Base-by-base conservation (phyloP, 2,888 invertebrate genomes). In the Nysson spinosus region DNA sequence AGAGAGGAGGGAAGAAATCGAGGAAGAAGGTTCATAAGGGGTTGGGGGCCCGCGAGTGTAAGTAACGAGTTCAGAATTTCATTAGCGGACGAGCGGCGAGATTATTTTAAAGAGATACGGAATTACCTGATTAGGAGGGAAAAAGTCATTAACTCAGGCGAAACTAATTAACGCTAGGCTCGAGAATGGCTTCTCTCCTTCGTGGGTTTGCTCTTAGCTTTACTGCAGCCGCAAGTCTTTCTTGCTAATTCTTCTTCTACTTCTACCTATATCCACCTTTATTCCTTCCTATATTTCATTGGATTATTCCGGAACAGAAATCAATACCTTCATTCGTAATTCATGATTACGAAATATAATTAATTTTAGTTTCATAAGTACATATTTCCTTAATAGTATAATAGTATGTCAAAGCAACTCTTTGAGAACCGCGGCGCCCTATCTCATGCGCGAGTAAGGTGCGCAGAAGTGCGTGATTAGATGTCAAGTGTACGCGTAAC, bases 51-150 rank as follows among this genome's bases (percentile, higher is more conserved):
- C 72, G 80, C 80, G 82, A 82, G 83, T 81, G 84, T 83, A 85
- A 86, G 85, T 86, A 86, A 86, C 85, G 85, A 87, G 86, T 87
- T 87, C 84, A 87, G 85, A 86, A 87, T 87, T 87, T 87, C 87
- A 87, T 87, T 87, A 87, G 85, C 82, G 83, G 77, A 81, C 80
- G 83, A 81, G 85, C 85, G 86, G 85, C 82, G 82, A 87, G 87
- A 87, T 87, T 87, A 87, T 87, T 87, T 87, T 86, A 87, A 87
- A 87, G 87, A 87, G 87, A 87, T 87, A 87, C 85, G 86, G 83
- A 87, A 87, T 87, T 86, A 86, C 87, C 87, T 87, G 87, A 87
- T 87, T 87, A 87, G 86, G 83, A 87, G 86, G 85, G 85, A 86
- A 87, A 87, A 86, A 87, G 86, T 87, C 87, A 87, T 87, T 87